These are phyloP conservation scores for Oligia strigilis DNA, from an alignment of 2,888 invertebrate genomes.

Conservation along the genomic window DNA sequence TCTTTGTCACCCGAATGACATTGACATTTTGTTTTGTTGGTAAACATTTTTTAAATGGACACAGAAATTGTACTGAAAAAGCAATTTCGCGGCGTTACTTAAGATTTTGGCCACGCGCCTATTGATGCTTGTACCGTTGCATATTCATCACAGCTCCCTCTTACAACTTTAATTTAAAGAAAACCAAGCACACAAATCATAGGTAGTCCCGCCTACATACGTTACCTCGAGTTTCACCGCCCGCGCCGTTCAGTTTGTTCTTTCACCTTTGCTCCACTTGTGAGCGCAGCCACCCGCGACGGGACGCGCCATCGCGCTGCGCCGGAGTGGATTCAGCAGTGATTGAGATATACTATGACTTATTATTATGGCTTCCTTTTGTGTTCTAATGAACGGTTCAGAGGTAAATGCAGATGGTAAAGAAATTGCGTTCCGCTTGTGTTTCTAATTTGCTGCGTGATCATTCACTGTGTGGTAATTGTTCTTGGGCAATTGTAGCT, in stretches of 20 bases:
- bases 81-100: background rate
- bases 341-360: conserved; percentile 60
- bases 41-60: background rate
- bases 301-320: conserved; percentile 79
- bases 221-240: conserved; percentile 64
- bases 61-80: background rate
- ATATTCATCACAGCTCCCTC: background rate
- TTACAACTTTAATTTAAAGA: conserved; percentile 15
- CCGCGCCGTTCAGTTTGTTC: conserved; percentile 75
- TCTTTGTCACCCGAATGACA: background rate
- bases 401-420: conserved; percentile 27
- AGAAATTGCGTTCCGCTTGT: conserved; percentile 40
- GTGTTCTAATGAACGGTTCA: conserved; percentile 48
- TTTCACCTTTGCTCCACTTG: conserved; percentile 90
- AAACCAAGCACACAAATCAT: conserved; percentile 44
- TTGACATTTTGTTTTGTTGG: background rate
- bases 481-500: background rate
- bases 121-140: background rate
- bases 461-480: conserved; percentile 22
- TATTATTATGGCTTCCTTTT: conserved; percentile 57
- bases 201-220: conserved; percentile 45
- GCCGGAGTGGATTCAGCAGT: conserved; percentile 53
- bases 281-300: conserved; percentile 83
- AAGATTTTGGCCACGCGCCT: background rate
- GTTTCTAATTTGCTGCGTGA: conserved; percentile 9